Base-by-base conservation (phyloP, 2,888 invertebrate genomes). In the Eristalis pertinax region DNA sequence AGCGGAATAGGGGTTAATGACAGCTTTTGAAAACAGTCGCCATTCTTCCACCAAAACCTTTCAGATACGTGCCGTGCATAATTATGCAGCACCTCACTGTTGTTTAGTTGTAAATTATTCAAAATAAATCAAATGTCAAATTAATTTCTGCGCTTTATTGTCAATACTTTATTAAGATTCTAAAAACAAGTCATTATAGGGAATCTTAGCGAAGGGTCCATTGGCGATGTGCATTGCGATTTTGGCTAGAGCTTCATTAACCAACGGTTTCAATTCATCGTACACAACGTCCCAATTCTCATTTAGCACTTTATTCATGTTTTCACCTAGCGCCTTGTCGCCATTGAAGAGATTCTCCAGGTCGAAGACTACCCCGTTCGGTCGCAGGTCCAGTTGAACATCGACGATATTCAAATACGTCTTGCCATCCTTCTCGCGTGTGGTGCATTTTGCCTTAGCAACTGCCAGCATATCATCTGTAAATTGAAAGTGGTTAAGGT, bases 291-390 rank as follows among this genome's bases (percentile, higher is more conserved):
- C 58, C 94, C 94, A 94, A 89, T 94, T 94, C 38, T 94, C 93
- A 87, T 94, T 92, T 50, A 92, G 85, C 5, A 92, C 88, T 0
- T 35, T 32, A 84, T 94, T 94, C 91, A 93, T 92, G 32, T 91
- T 93, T 5, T 93, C 92, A 62, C 93, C 92, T 1, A 94, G 89
- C 13, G 91, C 91, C 89, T 92, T 92, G 68, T 94, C 91, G 0
- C 93, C 94, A 82, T 93, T 93, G 83, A 94, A 94, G 2, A 94
- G 90, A 81, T 93, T 92, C 4, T 90, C 91, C 24, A 92, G 72
- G 1, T 81, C 60, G 43, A 90, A 92, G 2, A 19, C 41, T 0
- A 90, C 90, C 22, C 88, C 89, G 4, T 88, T 64, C 5, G 92
- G 91, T 2, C 87, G 41, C 50, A 92, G 58, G 0, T 89, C 68